Percentiles rank a stretch among this genome's conserved stretches.
Evolutionary conservation across 2,797 vertebrate species (phyloP).

Genomic region (Acanthiza pusilla): DNA sequence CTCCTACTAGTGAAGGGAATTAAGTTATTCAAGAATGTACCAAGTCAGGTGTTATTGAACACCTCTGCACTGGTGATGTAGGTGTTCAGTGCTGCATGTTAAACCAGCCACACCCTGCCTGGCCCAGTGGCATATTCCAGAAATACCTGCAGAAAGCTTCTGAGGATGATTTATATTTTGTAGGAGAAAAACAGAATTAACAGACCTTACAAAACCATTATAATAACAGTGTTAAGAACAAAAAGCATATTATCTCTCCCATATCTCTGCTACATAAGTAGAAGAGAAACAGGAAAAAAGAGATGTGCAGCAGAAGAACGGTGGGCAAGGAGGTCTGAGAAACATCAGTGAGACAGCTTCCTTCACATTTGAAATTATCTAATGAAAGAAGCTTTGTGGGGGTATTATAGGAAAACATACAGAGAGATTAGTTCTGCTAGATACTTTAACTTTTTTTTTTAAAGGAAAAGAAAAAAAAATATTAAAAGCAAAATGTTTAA

Average conservation of each 20-base stretch:
- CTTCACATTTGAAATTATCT: not conserved
- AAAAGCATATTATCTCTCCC: not conserved
- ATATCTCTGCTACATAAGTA: not conserved
- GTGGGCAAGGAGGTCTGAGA: not conserved
- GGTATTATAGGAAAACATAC: not conserved
- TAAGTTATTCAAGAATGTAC: not conserved
- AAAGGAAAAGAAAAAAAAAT: not conserved
- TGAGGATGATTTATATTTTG: not conserved
- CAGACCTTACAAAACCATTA: not conserved
- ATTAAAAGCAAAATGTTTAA: constrained; percentile 34
- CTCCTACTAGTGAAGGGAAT: not conserved
- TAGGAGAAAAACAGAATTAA: not conserved
- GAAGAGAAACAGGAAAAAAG: not conserved
- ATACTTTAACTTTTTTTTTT: not conserved
- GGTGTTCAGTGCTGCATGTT: not conserved
- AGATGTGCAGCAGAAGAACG: not conserved
- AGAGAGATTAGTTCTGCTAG: not conserved
- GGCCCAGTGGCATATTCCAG: not conserved
- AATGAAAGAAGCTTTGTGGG: not conserved
- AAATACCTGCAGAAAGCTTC: not conserved
- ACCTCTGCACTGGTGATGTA: not conserved
- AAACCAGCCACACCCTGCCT: not conserved
- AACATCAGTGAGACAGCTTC: not conserved
- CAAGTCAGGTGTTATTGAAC: not conserved
- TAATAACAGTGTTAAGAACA: not conserved